Conservation (phyloP, 2,797 vertebrate species). For the Aeoliscus strigatus region DNA sequence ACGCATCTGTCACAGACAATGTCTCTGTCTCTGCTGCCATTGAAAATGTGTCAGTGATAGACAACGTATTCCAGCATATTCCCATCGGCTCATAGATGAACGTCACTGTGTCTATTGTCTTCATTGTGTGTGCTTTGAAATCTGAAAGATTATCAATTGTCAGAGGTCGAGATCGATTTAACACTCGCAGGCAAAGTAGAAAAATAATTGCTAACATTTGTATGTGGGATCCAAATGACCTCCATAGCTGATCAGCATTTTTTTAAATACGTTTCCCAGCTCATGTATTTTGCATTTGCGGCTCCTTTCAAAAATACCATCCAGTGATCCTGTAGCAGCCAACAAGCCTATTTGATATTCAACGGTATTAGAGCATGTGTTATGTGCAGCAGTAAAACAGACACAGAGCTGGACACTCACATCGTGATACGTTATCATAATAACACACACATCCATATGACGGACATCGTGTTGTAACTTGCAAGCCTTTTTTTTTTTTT, state of each 20-base stretch:
- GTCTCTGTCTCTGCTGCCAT: slow-evolving; percentile 42
- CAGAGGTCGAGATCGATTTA: slow-evolving; percentile 33
- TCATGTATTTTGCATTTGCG: slow-evolving; percentile 8
- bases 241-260: slow-evolving; percentile 14
- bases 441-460: too few relatives aligned
- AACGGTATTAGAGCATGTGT: too few relatives aligned
- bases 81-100: slow-evolving; percentile 42
- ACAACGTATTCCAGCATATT: slow-evolving; percentile 48
- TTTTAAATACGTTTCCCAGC: slow-evolving; percentile 11
- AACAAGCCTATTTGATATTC: too few relatives aligned
- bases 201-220: slow-evolving; percentile 42
- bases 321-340: too few relatives aligned
- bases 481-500: too few relatives aligned
- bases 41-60: slow-evolving; percentile 58
- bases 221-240: slow-evolving; percentile 29
- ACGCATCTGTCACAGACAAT: slow-evolving; percentile 61
- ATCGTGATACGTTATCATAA: too few relatives aligned
- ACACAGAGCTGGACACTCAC: too few relatives aligned
- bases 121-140: too few relatives aligned
- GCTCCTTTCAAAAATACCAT: slow-evolving; percentile 11
- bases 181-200: slow-evolving; percentile 14
- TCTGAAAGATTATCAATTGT: slow-evolving; percentile 33
- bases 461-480: too few relatives aligned
- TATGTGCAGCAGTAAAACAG: too few relatives aligned
- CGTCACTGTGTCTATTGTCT: slow-evolving; percentile 41